Evolutionary conservation across 2,113 vertebrate genomes (phyloP).

Genomic region (Syrmaticus mikado): DNA sequence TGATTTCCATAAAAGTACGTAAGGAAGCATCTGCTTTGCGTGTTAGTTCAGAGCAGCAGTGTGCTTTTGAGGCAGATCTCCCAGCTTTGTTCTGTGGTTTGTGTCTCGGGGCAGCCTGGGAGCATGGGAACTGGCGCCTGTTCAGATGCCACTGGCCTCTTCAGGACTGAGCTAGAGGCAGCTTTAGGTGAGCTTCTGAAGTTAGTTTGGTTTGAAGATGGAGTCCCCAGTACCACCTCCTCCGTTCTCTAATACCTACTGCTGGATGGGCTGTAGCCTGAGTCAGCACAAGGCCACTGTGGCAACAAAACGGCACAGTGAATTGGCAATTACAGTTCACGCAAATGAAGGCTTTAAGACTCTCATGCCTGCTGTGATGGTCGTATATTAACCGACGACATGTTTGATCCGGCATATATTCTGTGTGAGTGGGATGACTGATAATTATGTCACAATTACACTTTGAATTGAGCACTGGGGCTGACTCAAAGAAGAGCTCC

Average conservation of each 20-base stretch:
- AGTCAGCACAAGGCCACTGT: not conserved
- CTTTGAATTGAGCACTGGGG: not conserved
- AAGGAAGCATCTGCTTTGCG: not conserved
- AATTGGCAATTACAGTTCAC: not conserved
- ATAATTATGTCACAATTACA: not conserved
- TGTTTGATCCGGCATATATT: not conserved
- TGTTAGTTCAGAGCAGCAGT: not conserved
- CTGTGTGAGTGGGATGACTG: not conserved
- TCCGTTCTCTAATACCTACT: not conserved
- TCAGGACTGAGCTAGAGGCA: not conserved
- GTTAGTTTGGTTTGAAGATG: rapidly evolving
- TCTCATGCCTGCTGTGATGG: not conserved
- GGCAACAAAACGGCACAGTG: not conserved
- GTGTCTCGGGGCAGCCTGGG: rapidly evolving
- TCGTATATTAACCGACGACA: not conserved
- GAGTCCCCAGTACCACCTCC: rapidly evolving
- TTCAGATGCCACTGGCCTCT: not conserved
- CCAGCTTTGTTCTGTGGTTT: not conserved
- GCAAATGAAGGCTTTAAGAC: not conserved
- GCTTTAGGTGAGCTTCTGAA: not conserved
- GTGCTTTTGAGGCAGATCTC: not conserved
- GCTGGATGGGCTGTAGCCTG: not conserved
- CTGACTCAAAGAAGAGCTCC: not conserved
- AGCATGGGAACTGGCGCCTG: rapidly evolving
- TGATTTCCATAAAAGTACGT: not conserved